These are phyloP conservation scores for Aythya baeri DNA, from an alignment of 2,113 vertebrate genomes.

Conservation along the genomic window DNA sequence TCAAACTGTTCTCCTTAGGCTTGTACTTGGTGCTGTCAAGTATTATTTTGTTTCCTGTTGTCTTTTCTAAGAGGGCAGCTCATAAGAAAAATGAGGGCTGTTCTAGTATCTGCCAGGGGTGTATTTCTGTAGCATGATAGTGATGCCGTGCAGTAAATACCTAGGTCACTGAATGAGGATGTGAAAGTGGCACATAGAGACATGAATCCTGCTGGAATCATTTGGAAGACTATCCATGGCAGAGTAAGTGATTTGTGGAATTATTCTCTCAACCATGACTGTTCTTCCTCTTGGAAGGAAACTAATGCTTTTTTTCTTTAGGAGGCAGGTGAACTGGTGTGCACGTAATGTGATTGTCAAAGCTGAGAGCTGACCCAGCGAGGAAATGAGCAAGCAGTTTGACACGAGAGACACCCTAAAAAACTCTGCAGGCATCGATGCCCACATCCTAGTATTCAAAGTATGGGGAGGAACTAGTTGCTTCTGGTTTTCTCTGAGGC, in stretches of 20 bases:
- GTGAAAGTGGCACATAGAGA: not conserved
- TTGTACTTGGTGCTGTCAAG: not conserved
- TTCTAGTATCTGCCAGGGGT: not conserved
- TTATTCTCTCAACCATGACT: not conserved
- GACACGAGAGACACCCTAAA: not conserved
- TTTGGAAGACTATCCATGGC: not conserved
- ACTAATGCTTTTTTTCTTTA: rapidly evolving
- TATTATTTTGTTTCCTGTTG: not conserved
- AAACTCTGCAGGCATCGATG: rapidly evolving
- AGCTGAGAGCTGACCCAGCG: not conserved
- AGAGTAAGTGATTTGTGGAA: not conserved
- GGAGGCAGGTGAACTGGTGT: not conserved
- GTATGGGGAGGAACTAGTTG: not conserved
- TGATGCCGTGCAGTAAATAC: not conserved
- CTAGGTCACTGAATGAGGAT: not conserved
- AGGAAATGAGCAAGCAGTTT: not conserved
- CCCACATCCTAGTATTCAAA: not conserved
- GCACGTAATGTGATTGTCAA: not conserved
- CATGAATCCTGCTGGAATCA: not conserved
- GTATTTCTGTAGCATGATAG: not conserved
- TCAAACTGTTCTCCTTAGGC: not conserved
- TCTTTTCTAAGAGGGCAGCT: not conserved
- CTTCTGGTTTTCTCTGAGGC: not conserved
- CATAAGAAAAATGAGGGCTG: not conserved
- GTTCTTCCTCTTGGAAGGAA: not conserved